Conservation (phyloP, 2,113 vertebrate genomes). For the Amphiprion percula region DNA sequence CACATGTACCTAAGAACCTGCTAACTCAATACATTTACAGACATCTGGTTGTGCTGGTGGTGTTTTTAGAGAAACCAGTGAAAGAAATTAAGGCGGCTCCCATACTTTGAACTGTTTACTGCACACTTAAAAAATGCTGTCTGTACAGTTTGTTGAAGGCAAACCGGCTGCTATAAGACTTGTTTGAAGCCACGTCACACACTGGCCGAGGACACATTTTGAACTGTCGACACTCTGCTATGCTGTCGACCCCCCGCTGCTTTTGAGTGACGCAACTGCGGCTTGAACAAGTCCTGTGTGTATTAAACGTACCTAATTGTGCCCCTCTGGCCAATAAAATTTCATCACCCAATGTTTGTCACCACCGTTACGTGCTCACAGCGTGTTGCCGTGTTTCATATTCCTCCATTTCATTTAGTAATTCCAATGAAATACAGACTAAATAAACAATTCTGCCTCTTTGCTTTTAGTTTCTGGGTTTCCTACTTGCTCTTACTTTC, state of each 20-base stretch:
- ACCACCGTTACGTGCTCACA: background rate
- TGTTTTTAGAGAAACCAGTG: background rate
- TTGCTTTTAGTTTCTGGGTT: background rate
- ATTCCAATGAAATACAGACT: constrained; percentile 6
- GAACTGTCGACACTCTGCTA: background rate
- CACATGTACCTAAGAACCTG: constrained; percentile 1
- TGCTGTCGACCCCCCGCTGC: constrained; percentile 21
- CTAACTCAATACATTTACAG: background rate
- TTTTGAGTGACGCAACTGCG: background rate
- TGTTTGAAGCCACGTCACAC: constrained; percentile 22
- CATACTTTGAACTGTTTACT: constrained; percentile 10
- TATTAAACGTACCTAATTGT: constrained; percentile 4
- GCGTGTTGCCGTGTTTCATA: background rate
- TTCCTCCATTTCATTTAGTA: background rate
- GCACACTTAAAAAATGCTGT: background rate
- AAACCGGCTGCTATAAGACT: background rate
- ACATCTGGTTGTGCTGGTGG: constrained; percentile 16
- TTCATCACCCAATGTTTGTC: constrained; percentile 35
- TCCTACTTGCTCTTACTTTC: background rate
- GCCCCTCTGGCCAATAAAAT: constrained; percentile 32
- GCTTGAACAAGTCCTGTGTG: background rate
- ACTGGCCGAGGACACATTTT: constrained; percentile 9
- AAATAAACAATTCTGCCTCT: background rate
- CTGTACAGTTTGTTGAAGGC: constrained; percentile 25
- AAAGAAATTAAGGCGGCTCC: background rate